Conservation (phyloP, 2,113 vertebrate genomes). For the Triplophysa dalaica region DNA sequence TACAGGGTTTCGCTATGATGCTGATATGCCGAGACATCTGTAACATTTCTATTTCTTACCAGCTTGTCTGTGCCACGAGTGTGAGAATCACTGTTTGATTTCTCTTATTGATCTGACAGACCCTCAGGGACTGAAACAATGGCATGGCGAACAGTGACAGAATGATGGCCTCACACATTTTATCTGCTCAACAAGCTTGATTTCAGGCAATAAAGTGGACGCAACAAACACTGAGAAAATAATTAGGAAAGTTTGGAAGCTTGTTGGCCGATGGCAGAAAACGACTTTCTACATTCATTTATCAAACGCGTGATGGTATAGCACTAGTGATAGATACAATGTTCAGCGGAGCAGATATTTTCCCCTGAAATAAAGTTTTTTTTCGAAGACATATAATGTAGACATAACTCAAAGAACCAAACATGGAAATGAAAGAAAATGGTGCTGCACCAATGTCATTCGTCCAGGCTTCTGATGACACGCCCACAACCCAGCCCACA, state of each 20-base stretch:
- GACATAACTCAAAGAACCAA: neutral
- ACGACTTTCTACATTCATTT: constrained; percentile 9
- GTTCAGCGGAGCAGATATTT: constrained; percentile 9
- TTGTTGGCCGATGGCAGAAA: constrained; percentile 15
- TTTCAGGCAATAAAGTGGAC: constrained; percentile 15
- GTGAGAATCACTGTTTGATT: constrained; percentile 61
- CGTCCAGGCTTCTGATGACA: too few species aligned
- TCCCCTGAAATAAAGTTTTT: constrained; percentile 12
- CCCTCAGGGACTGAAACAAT: constrained; percentile 59
- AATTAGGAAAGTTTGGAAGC: constrained; percentile 22
- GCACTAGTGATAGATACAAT: constrained; percentile 16
- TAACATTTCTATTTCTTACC: constrained; percentile 53
- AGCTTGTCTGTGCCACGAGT: constrained; percentile 35
- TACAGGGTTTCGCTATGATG: constrained; percentile 28
- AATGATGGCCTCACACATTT: constrained; percentile 62
- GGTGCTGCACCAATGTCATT: too few species aligned
- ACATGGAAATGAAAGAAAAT: neutral
- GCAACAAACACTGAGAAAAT: constrained; percentile 16
- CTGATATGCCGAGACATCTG: constrained; percentile 60
- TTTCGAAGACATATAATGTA: constrained; percentile 5
- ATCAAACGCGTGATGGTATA: constrained; percentile 21
- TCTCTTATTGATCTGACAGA: constrained; percentile 73
- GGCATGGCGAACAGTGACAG: constrained; percentile 59
- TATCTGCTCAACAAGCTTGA: constrained; percentile 51
- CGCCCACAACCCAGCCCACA: too few species aligned